Conservation (phyloP, 2,797 vertebrate genomes). For the Masticophis lateralis region DNA sequence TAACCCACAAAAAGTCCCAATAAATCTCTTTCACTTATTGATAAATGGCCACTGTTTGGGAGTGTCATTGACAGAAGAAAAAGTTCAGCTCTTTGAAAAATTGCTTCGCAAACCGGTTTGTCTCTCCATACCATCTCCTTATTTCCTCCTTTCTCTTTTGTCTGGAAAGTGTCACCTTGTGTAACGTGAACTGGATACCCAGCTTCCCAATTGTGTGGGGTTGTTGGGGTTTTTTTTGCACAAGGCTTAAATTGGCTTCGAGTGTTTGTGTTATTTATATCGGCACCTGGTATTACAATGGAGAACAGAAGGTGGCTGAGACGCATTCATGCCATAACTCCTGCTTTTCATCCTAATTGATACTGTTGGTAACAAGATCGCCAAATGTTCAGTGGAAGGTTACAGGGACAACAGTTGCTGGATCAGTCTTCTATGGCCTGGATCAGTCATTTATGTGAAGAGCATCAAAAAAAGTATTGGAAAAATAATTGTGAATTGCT, state of each 20-base stretch:
- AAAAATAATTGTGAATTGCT: not conserved
- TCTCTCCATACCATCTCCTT: not conserved
- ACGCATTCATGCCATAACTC: not conserved
- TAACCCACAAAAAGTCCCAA: not conserved
- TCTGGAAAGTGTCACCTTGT: conserved; percentile 14
- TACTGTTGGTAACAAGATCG: not conserved
- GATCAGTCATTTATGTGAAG: not conserved
- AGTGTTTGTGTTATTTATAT: not conserved
- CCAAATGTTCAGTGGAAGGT: not conserved
- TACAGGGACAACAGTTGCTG: not conserved
- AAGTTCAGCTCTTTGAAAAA: conserved; percentile 53
- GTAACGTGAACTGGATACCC: conserved; percentile 17
- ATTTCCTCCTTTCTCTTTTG: not conserved
- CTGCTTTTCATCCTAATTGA: not conserved
- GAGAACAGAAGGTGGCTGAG: not conserved
- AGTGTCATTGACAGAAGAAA: conserved; percentile 1
- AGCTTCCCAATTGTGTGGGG: not conserved
- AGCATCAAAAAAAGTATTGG: not conserved
- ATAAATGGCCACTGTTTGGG: conserved; percentile 47
- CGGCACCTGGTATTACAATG: not conserved
- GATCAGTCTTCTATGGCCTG: not conserved
- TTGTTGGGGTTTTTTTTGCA: not conserved
- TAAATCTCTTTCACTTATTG: conserved; percentile 18
- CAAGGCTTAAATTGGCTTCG: not conserved
- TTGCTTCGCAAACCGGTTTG: conserved; percentile 34